Conservation (phyloP, 2,888 invertebrate species). For the Mimumesa dahlbomi region DNA sequence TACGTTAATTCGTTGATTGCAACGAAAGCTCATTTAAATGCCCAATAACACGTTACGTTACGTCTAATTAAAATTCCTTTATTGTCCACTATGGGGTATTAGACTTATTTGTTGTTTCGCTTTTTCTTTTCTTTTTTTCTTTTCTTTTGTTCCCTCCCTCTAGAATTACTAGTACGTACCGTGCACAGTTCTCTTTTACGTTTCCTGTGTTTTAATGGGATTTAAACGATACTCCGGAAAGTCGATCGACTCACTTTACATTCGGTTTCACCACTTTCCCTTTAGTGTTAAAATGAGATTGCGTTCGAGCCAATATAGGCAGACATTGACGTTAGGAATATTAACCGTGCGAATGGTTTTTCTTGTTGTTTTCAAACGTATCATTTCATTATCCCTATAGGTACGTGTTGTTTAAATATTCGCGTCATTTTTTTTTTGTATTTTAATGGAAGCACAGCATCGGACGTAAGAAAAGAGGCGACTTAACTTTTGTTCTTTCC, state of each 20-base stretch:
- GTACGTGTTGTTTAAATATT: no score
- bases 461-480: no score
- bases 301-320: conserved; percentile 21
- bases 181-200: conserved; percentile 34
- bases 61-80: conserved; percentile 29
- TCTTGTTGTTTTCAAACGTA: no score
- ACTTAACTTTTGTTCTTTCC: not conserved
- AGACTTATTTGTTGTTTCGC: conserved; percentile 9
- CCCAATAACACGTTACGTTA: not conserved
- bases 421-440: no score
- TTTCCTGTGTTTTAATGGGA: conserved; percentile 46
- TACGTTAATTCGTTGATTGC: no score
- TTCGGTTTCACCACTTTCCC: conserved; percentile 65
- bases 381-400: no score
- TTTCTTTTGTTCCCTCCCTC: no score
- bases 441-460: no score
- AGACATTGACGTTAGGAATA: not conserved
- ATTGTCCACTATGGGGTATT: conserved; percentile 3
- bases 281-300: conserved; percentile 49
- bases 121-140: no score
- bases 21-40: not conserved
- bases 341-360: no score
- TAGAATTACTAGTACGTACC: no score
- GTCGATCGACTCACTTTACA: conserved; percentile 49
- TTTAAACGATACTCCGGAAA: conserved; percentile 39